These are phyloP conservation scores for Drosophila neotestacea DNA, from an alignment of 2,888 invertebrate genomes.

Conservation along the genomic window DNA sequence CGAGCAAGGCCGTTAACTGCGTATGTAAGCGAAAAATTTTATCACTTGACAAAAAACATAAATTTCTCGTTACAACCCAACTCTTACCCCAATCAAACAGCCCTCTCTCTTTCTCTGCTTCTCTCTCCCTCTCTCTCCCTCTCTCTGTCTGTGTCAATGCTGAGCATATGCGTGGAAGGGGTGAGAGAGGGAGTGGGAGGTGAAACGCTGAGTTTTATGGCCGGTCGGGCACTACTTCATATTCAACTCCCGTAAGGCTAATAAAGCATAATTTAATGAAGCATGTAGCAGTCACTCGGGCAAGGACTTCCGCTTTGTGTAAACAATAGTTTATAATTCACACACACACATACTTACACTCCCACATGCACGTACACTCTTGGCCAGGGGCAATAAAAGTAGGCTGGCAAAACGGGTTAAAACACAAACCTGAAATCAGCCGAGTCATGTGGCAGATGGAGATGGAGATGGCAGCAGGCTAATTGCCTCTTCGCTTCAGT, in stretches of 20 bases:
- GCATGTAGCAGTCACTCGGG: conserved; percentile 71
- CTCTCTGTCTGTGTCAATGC: conserved; percentile 13
- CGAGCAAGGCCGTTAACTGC: conserved; percentile 62
- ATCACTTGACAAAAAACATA: conserved; percentile 83
- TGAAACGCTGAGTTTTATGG: conserved; percentile 63
- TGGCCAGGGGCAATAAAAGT: conserved; percentile 54
- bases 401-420: conserved; percentile 65
- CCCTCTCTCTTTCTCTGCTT: neutral
- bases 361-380: conserved; percentile 8
- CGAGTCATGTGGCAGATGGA: conserved; percentile 31
- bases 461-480: conserved; percentile 33
- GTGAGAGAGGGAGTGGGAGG: conserved; percentile 1
- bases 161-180: conserved; percentile 42
- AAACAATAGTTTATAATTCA: conserved; percentile 82
- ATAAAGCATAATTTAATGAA: conserved; percentile 84
- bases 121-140: neutral
- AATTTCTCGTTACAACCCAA: conserved; percentile 67
- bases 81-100: conserved; percentile 38
- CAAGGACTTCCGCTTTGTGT: conserved; percentile 78
- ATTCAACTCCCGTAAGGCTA: conserved; percentile 82
- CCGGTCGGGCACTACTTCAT: conserved; percentile 72
- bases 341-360: conserved; percentile 43
- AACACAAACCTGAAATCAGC: conserved; percentile 54
- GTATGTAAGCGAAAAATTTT: conserved; percentile 81
- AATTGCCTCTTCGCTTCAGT: conserved; percentile 42